phyloP scores from a whole-genome alignment of 2,113 vertebrate genomes.

The Pan troglodytes region NHGRI_mPanTro3-v2.1_pri NC_072403.2:157098501-157099000 shows the following conservation, averaged over 20 bases:
- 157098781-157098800: background rate
- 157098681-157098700: background rate
- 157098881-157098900: background rate
- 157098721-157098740: constrained; percentile 1
- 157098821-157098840: background rate
- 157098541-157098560: background rate
- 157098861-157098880: background rate
- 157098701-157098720: background rate
- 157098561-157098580: background rate
- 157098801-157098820: background rate
- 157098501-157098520: background rate
- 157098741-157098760: background rate
- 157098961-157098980: background rate
- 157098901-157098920: background rate
- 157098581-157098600: background rate
- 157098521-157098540: background rate
- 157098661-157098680: constrained; percentile 23
- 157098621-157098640: background rate
- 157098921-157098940: background rate
- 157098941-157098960: background rate
- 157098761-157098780: background rate
- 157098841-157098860: background rate
- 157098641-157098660: background rate
- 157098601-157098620: background rate
- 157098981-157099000: background rate